Conservation (phyloP, 23 tunicate genomes). For the Ascidia mentula region DNA sequence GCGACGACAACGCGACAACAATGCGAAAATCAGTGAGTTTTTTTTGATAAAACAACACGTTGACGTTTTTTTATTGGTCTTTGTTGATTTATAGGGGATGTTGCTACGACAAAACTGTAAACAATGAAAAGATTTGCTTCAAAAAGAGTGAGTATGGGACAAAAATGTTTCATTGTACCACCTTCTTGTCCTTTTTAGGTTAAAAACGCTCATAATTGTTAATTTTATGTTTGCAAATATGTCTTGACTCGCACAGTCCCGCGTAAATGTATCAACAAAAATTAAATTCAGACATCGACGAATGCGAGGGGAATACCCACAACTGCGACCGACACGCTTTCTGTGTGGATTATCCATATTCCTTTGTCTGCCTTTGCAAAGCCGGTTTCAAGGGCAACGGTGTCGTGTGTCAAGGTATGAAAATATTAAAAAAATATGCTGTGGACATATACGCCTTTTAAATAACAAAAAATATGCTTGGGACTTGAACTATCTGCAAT, state of each 20-base stretch:
- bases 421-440: too few species aligned
- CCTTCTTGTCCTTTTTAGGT: too few species aligned
- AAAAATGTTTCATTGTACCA: background rate
- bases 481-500: too few species aligned
- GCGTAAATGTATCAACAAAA: too few species aligned
- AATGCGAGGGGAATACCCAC: background rate
- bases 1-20: background rate
- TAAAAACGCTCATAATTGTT: background rate
- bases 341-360: background rate
- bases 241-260: background rate
- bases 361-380: background rate
- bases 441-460: too few species aligned
- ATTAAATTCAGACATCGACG: background rate
- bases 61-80: background rate
- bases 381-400: conserved; percentile 4
- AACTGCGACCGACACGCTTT: background rate
- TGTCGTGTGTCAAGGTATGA: background rate
- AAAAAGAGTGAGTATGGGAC: background rate
- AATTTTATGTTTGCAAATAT: background rate
- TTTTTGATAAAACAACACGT: background rate
- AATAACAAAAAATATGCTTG: too few species aligned
- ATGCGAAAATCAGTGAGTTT: background rate
- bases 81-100: background rate
- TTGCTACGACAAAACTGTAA: background rate
- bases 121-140: background rate